Base-by-base conservation (phyloP, 1,140 invertebrate species). In the Kradibia gibbosae region DNA sequence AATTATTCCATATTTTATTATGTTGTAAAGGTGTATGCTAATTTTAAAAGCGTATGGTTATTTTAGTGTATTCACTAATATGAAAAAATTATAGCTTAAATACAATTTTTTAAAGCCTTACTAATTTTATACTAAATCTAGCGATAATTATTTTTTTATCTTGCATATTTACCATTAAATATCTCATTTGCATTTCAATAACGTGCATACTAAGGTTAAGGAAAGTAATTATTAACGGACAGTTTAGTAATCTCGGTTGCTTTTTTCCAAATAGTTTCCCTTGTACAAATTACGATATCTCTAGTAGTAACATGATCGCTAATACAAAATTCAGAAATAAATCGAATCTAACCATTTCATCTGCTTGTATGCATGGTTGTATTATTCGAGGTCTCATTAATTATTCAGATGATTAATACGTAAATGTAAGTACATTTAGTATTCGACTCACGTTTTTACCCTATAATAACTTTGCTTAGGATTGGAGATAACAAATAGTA, bases 351-450 rank as follows among this genome's bases (percentile, higher is more conserved):
- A 8, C 34, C 34, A n/a, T 67, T 67, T 67, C 34, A 39, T 67
- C 34, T 39, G 34, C 7, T 39, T 67, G 8, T 39, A 67, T 67
- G 20, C n/a, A 67, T 67, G 62, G 13, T 3, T 3, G 4, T 67
- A 67, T 39, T 67, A 67, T 36, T 39, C 7, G 15, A 67, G 20
- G 34, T 25, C 34, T 67, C 17, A 67, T 39, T 39, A 36, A 39
- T 67, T 67, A 39, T 39, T 39, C 28, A 10, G 34, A 67, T n/a
- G 34, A 67, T 67, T 67, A 67, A 67, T 62, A 20, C 31, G 60
- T 17, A 62, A 62, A 34, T 62, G 31, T 17, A 34, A 36, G 60
- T 20, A 17, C 31, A 62, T 62, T 34, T 36, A 62, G 28, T 36
- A 34, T 34, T 36, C 3, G 2, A 34, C 13, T 34, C 60, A 7